Evolutionary conservation across 2,888 invertebrate species (phyloP), one percentile per base, ranked within the genome.

Genomic region (Cotesia congregata): DNA sequence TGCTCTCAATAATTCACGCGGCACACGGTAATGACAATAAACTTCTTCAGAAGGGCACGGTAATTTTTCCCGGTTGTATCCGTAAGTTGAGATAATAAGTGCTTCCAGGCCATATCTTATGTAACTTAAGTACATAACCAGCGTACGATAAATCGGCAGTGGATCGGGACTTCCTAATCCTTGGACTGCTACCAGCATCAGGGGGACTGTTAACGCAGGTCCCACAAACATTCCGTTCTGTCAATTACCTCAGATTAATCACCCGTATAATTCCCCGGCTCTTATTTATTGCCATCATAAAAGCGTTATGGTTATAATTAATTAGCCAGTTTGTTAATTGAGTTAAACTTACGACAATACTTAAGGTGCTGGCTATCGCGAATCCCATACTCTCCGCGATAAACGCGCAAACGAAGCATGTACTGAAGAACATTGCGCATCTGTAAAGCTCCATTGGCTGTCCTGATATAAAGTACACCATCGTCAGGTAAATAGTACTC

Each of bases 211-310:
- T 77, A 95, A 86, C 0, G 96, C 95, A 15, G 98, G 97, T 0
- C 97, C 98, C 83, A 97, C 91, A 88, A 98, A 98, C 90, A 97
- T 95, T 40, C 94, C 94, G 85, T 96, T 96, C 96, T 96, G 90
- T 12, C 80, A 83, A 77, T 68, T 6, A 83, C 1, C 62, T 72
- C 39, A 9, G 17, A 67, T 7, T 5, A 15, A 65, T 80, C 78
- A 68, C 12, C 39, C 30, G 9, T 7, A 2, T 38, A 1, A n/a
- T n/a, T 67, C 9, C 6, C 7, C 12, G 5, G 39, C 67, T 62
- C 69, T 41, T 75, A 62, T 69, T 50, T 30, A 72, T 72, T 59
- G 50, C 39, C n/a, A 1, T 5, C 38, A 5, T 9, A n/a, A 0
- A n/a, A 0, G 2, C 6, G n/a, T n/a, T 9, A 9, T 67, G 59